Percentiles rank a stretch among this genome's conserved stretches.
Evolutionary conservation across 2,888 invertebrate species (phyloP).

Genomic region (Tanypteryx hageni): DNA sequence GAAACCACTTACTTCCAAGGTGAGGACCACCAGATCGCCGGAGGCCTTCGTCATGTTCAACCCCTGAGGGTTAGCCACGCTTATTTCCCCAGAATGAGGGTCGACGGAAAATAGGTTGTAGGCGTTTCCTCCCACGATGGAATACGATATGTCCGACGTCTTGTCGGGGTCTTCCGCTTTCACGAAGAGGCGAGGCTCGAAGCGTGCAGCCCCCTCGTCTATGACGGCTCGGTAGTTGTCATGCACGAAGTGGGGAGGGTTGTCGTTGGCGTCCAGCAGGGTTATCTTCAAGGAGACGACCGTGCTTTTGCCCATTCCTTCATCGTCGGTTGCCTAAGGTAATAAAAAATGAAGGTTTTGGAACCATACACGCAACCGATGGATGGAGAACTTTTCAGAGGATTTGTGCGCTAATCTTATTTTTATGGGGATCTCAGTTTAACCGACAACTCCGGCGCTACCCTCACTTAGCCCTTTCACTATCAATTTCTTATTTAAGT

Average conservation of each 20-base stretch:
- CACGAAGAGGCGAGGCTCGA: conserved; percentile 85
- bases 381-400: neutral
- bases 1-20: conserved; percentile 80
- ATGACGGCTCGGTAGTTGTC: conserved; percentile 87
- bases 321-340: conserved; percentile 88
- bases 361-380: neutral
- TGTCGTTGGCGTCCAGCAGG: conserved; percentile 92
- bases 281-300: conserved; percentile 88
- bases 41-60: conserved; percentile 79
- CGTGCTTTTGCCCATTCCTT: conserved; percentile 87
- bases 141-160: conserved; percentile 88
- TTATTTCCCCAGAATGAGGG: conserved; percentile 82
- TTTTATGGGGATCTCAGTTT: too few species aligned
- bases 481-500: too few species aligned
- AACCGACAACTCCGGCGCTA: too few species aligned
- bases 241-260: conserved; percentile 89
- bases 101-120: conserved; percentile 84
- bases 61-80: conserved; percentile 77
- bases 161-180: conserved; percentile 87
- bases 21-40: conserved; percentile 80
- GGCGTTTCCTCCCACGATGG: conserved; percentile 81
- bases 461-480: too few species aligned
- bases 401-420: too few species aligned
- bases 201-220: conserved; percentile 90
- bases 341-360: conserved; percentile 65